A percentile compares a stretch with the other conserved stretches of the same genome.
phyloP scores from a whole-genome alignment of 2,113 vertebrate genomes.

The Phalacrocorax aristotelis region DNA sequence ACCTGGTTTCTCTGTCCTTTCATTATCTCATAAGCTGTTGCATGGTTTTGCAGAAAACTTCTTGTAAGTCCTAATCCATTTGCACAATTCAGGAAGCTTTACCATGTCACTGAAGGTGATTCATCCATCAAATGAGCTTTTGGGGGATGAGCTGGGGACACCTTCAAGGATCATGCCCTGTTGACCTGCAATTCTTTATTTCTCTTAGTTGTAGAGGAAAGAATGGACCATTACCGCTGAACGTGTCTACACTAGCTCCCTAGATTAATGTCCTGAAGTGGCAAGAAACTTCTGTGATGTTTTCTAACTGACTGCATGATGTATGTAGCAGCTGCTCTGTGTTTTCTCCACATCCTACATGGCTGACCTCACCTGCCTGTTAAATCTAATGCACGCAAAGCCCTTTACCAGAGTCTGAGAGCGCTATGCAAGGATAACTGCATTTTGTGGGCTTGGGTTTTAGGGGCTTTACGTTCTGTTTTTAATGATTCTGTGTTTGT shows the following conservation, averaged over 20 bases:
- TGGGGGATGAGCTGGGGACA: not conserved
- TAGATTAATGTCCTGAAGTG: not conserved
- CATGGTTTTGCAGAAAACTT: not conserved
- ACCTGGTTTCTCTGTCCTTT: not conserved
- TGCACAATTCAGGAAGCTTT: not conserved
- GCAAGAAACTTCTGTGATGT: not conserved
- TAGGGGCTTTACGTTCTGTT: not conserved
- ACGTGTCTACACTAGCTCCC: not conserved
- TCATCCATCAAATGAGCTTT: not conserved
- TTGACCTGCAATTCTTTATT: not conserved
- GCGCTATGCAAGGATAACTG: not conserved
- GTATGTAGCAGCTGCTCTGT: not conserved
- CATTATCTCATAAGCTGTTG: not conserved
- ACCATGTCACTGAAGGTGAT: not conserved
- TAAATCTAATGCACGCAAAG: not conserved
- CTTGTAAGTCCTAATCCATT: not conserved
- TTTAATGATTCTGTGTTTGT: not conserved
- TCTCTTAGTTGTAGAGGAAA: not conserved
- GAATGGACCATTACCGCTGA: not conserved
- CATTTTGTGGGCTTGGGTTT: not conserved
- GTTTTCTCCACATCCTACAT: not conserved
- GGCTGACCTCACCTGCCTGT: not conserved
- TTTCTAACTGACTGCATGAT: not conserved
- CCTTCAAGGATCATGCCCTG: not conserved
- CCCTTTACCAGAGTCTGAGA: not conserved